Evolutionary conservation across 1,140 invertebrate genomes (phyloP).

Genomic region (Subanguina moxae): DNA sequence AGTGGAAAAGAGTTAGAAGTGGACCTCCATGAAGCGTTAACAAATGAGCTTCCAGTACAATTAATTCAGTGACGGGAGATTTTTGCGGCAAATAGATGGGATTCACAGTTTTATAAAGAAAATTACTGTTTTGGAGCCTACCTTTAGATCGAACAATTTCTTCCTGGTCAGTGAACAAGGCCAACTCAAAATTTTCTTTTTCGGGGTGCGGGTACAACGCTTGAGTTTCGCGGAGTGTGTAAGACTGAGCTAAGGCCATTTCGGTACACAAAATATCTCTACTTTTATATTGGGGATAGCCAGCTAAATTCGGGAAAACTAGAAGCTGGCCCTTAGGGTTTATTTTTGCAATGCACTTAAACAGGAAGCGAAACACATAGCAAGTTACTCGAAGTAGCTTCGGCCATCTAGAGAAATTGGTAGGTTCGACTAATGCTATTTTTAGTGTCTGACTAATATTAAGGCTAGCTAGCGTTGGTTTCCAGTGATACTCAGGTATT

Average conservation of each 20-base stretch:
- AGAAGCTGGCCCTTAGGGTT: too few relatives aligned
- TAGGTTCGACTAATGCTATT: too few relatives aligned
- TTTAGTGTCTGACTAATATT: too few relatives aligned
- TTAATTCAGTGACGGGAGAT: neutral
- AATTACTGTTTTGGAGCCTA: constrained; percentile 2
- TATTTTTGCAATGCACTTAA: too few relatives aligned
- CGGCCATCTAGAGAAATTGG: too few relatives aligned
- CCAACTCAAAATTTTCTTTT: neutral
- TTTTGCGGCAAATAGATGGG: constrained; percentile 14
- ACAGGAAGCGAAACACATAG: too few relatives aligned
- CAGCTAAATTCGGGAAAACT: neutral
- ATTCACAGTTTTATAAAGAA: neutral
- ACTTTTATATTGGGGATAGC: too few relatives aligned
- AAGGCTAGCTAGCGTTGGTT: too few relatives aligned
- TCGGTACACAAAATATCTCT: too few relatives aligned
- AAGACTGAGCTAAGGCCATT: too few relatives aligned
- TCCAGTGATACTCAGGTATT: too few relatives aligned
- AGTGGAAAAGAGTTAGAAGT: constrained; percentile 4
- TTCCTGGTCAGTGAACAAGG: neutral
- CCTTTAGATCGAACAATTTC: constrained; percentile 6
- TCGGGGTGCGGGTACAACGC: neutral
- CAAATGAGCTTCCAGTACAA: constrained; percentile 7
- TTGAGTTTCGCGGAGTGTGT: neutral
- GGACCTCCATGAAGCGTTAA: constrained; percentile 1
- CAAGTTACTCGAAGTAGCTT: too few relatives aligned